These are phyloP conservation scores for Nasonia vitripennis DNA, from an alignment of 1,140 invertebrate genomes.

Conservation along the genomic window DNA sequence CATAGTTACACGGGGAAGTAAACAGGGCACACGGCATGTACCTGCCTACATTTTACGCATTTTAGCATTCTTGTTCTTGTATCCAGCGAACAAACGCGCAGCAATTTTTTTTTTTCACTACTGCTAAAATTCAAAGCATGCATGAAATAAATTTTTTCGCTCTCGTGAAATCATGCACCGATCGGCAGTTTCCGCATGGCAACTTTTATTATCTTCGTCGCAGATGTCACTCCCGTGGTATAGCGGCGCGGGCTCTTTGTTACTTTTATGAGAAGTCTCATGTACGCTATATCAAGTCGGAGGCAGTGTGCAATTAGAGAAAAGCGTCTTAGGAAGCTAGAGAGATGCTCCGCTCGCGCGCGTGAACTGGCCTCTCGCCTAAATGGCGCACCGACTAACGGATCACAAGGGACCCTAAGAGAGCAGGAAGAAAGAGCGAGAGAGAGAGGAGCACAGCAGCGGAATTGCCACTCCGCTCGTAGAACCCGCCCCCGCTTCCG, in stretches of 20 bases:
- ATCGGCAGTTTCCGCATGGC: not conserved
- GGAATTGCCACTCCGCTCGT: conserved; percentile 52
- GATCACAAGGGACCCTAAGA: conserved; percentile 45
- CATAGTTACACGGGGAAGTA: no score
- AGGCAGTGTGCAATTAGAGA: conserved; percentile 59
- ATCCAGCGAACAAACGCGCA: no score
- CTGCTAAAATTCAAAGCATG: not conserved
- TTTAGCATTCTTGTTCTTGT: no score
- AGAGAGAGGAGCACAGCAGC: conserved; percentile 5
- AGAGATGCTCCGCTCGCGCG: conserved; percentile 30
- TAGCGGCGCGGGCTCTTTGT: not conserved
- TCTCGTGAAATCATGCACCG: not conserved
- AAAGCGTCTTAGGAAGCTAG: conserved; percentile 56
- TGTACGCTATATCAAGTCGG: conserved; percentile 18
- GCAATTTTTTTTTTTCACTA: not conserved
- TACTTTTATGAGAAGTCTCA: conserved; percentile 13
- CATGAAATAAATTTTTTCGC: not conserved
- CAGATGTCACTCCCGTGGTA: not conserved
- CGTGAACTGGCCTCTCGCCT: conserved; percentile 48
- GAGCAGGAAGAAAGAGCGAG: conserved; percentile 2
- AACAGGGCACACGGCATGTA: no score
- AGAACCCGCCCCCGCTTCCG: conserved; percentile 44
- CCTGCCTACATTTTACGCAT: no score
- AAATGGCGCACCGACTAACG: conserved; percentile 55
- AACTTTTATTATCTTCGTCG: not conserved